A percentile compares a stretch with the other conserved stretches of the same genome.
Conservation (phyloP, 2,113 vertebrate species). For the Halcyon senegalensis region DNA sequence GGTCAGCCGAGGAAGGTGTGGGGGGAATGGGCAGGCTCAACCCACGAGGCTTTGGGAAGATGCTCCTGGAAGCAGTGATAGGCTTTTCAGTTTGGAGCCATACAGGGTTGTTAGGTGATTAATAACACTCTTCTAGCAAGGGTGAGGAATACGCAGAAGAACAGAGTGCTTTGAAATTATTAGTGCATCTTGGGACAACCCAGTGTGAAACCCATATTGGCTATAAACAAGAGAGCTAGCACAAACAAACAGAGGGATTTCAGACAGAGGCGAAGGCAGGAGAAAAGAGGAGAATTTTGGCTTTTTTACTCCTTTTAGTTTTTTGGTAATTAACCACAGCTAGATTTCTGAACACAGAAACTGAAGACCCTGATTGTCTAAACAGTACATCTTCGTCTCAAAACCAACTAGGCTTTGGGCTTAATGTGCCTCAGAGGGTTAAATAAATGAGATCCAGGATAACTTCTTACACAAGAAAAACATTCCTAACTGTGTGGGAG, state of each 20-base stretch:
- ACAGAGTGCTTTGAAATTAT: conserved; percentile 47
- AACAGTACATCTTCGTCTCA: not conserved
- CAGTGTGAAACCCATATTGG: not conserved
- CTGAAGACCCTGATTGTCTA: not conserved
- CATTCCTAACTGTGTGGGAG: conserved; percentile 9
- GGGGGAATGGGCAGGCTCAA: not conserved
- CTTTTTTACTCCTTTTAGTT: not conserved
- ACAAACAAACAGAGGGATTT: conserved; percentile 28
- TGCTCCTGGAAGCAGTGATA: not conserved
- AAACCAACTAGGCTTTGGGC: not conserved
- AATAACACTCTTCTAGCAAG: not conserved
- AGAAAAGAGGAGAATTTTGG: not conserved
- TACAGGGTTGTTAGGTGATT: not conserved
- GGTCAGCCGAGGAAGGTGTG: not conserved
- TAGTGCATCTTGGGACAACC: not conserved
- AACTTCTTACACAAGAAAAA: conserved; percentile 27
- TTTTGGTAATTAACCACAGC: not conserved
- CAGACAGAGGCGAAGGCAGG: not conserved
- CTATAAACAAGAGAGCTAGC: conserved; percentile 24
- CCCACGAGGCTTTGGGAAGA: not conserved
- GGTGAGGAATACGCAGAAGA: not conserved
- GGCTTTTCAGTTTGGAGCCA: not conserved
- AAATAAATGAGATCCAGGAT: not conserved
- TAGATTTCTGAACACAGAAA: not conserved
- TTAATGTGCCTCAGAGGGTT: conserved; percentile 2